Percentiles rank a stretch among this genome's conserved stretches.
Conservation (phyloP, 2,888 invertebrate genomes). For the Aphidoletes aphidimyza region DNA sequence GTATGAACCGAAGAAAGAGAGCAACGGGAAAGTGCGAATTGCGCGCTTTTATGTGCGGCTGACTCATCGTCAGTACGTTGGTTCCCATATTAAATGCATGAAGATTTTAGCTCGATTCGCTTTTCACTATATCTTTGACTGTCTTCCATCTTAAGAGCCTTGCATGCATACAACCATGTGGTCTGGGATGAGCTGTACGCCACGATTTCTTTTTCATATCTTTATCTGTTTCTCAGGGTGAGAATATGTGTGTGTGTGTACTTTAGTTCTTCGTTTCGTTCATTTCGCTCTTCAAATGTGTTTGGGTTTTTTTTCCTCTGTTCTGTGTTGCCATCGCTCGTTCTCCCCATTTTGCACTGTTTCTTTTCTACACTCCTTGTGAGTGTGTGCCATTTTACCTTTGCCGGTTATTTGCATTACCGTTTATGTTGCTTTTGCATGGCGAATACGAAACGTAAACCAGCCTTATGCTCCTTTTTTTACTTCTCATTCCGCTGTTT, state of each 20-base stretch:
- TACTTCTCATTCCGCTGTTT: no score
- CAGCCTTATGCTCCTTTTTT: slow-evolving; percentile 8
- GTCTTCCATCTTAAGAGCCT: not conserved
- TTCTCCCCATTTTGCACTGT: not conserved
- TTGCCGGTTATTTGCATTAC: slow-evolving; percentile 33
- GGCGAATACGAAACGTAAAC: not conserved
- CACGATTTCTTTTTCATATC: not conserved
- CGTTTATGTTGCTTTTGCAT: not conserved
- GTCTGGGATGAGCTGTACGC: not conserved
- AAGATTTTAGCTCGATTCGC: not conserved
- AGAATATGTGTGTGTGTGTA: no score
- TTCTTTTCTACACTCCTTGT: no score
- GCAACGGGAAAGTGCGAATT: not conserved
- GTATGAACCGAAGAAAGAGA: not conserved
- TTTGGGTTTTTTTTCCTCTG: not conserved
- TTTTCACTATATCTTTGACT: not conserved
- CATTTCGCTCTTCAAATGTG: not conserved
- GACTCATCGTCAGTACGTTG: not conserved
- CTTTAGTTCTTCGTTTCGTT: no score
- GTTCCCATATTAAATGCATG: slow-evolving; percentile 2
- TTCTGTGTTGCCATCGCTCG: no score
- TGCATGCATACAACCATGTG: not conserved
- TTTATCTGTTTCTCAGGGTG: slow-evolving; percentile 12
- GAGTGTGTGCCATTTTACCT: slow-evolving; percentile 30
- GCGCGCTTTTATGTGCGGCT: not conserved